Percentiles rank a stretch among this genome's conserved stretches.
Conservation (phyloP, 2,797 vertebrate species). For the Trichosurus vulpecula region DNA sequence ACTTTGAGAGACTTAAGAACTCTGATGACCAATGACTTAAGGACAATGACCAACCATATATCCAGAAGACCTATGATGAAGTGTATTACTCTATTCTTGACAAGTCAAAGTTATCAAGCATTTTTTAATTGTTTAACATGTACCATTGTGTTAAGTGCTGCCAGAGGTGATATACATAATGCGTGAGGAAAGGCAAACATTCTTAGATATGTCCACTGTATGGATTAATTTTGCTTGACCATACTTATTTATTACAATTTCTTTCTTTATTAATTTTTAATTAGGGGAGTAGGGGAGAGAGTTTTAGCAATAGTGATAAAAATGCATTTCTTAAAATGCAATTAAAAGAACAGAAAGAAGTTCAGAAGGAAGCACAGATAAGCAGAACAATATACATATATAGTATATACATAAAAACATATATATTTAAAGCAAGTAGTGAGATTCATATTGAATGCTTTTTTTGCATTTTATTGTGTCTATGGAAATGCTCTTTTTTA, state of each 20-base stretch:
- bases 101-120: neutral
- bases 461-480: neutral
- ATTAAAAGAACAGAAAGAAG: neutral
- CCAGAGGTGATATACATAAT: neutral
- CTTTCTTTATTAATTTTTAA: neutral
- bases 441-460: neutral
- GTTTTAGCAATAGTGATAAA: neutral
- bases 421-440: neutral
- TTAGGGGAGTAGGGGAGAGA: neutral
- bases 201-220: neutral
- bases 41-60: neutral
- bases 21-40: neutral
- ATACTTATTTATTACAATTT: neutral
- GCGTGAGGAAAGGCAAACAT: neutral
- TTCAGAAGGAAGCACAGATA: neutral
- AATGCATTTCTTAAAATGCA: neutral
- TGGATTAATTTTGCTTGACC: neutral
- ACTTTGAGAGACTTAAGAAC: neutral
- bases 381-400: neutral
- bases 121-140: neutral
- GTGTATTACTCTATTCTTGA: neutral
- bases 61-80: neutral
- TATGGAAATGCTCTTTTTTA: neutral
- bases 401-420: neutral
- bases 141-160: neutral